Evolutionary conservation across 2,888 invertebrate species (phyloP).

Genomic region (Cryptocephalus primarius): DNA sequence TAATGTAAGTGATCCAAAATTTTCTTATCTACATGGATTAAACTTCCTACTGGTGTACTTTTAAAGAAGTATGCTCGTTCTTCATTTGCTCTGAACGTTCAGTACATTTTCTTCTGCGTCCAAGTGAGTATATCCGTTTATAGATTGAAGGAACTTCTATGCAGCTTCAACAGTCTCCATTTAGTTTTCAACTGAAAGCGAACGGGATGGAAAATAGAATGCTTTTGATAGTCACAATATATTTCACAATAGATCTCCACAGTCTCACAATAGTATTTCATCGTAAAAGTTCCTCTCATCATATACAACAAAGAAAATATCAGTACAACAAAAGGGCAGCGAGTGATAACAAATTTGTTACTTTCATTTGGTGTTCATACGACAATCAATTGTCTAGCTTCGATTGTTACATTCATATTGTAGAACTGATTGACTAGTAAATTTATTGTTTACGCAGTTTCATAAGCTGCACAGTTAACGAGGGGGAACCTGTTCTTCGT

Average conservation of each 20-base stretch:
- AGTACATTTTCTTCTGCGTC: no score
- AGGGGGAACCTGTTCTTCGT: background rate
- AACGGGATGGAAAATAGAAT: no score
- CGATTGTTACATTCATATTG: slow-evolving; percentile 9
- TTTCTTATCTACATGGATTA: no score
- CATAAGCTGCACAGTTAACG: slow-evolving; percentile 7
- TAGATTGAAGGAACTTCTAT: no score
- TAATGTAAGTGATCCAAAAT: no score
- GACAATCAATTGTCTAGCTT: slow-evolving; percentile 9
- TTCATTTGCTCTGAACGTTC: no score
- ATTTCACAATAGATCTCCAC: slow-evolving; percentile 29
- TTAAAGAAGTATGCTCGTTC: no score
- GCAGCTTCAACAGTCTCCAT: no score
- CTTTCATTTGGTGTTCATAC: slow-evolving; percentile 16
- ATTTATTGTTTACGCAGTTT: slow-evolving; percentile 1
- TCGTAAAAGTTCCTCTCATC: slow-evolving; percentile 19
- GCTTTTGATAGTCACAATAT: slow-evolving; percentile 6
- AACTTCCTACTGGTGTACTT: no score
- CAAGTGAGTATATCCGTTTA: no score
- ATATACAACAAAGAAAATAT: slow-evolving; percentile 27
- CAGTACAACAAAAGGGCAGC: slow-evolving; percentile 26
- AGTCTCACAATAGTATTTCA: slow-evolving; percentile 27
- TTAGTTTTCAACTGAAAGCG: no score
- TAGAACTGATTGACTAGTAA: slow-evolving; percentile 16
- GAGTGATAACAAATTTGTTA: slow-evolving; percentile 22